Evolutionary conservation across 2,888 invertebrate genomes (phyloP).

Genomic region (Labia minor): DNA sequence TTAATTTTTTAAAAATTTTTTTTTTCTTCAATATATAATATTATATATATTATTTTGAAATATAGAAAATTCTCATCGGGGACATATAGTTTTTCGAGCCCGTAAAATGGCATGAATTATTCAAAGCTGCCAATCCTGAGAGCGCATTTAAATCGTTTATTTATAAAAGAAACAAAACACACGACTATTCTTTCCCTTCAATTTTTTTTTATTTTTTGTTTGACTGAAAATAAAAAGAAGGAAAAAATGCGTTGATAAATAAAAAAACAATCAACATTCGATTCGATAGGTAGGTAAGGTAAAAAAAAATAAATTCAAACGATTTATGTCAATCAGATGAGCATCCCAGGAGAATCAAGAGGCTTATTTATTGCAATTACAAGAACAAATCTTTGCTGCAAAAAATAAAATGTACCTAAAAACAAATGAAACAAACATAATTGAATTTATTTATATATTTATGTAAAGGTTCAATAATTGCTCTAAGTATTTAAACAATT

Average conservation of each 20-base stretch:
- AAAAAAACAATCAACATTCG: not conserved
- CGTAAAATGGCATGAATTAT: not conserved
- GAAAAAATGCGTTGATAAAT: not conserved
- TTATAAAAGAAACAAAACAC: conserved; percentile 1
- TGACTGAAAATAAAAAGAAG: not conserved
- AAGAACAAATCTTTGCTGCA: not conserved
- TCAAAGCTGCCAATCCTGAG: not conserved
- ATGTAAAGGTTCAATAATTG: not conserved
- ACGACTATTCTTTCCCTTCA: not conserved
- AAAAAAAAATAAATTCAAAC: not conserved
- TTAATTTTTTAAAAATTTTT: too few relatives aligned
- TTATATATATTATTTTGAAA: too few relatives aligned
- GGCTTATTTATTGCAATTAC: not conserved
- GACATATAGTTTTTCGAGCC: not conserved
- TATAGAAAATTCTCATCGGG: not conserved
- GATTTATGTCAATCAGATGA: conserved; percentile 8
- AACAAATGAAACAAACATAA: not conserved
- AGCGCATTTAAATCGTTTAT: not conserved
- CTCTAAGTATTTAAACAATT: too few relatives aligned
- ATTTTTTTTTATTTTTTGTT: too few relatives aligned
- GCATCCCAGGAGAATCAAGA: not conserved
- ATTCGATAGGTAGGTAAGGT: not conserved
- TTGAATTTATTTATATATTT: not conserved
- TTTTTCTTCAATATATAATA: too few relatives aligned
- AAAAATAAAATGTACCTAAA: not conserved